Base-by-base conservation (phyloP, 2,113 vertebrate species). In the Cottus gobio region DNA sequence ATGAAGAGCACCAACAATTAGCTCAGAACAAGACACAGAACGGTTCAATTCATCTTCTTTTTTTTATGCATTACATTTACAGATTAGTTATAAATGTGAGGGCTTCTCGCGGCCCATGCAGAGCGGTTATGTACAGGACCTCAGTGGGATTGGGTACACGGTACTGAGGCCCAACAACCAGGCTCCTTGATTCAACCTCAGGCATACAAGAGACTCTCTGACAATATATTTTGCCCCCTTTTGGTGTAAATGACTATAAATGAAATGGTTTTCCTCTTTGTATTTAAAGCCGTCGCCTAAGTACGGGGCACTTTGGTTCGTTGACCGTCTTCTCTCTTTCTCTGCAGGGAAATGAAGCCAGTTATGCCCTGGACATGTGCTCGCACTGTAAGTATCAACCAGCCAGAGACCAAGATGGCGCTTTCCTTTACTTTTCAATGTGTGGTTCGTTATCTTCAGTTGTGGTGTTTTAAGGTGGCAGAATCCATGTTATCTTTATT, bases 311-410 rank as follows among this genome's bases (percentile, higher is more conserved):
- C 30, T 64, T 26, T 26, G 18, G 44, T 67, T 77, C 3, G 16
- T 39, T n/a, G 8, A 82, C 11, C 7, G 15, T 75, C 31, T 90
- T 83, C 26, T 64, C 44, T 65, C 20, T 80, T 54, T 93, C 7
- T 36, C 6, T 94, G 75, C 91, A 99, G 97, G 97, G 97, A 95
- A 99, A 99, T 95, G 97, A 99, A 93, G 97, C 97, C 90, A 98
- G 97, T 91, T 99, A 98, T 62, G 96, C 97, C 54, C 94, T 99
- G 96, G 97, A 99, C 93, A 99, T 99, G 97, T 99, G 97, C 95
- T 96, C 97, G 0, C 97, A 99, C 94, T 99, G 97, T 98, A 95
- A 98, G 97, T 98, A 92, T 54, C 54, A 12, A 2, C 13, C 12
- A 44, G 7, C 15, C 42, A 28, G 28, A 39, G 34, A 3, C 34